Conservation (phyloP, 2,797 vertebrate species). For the Pseudocheirus occidentalis region DNA sequence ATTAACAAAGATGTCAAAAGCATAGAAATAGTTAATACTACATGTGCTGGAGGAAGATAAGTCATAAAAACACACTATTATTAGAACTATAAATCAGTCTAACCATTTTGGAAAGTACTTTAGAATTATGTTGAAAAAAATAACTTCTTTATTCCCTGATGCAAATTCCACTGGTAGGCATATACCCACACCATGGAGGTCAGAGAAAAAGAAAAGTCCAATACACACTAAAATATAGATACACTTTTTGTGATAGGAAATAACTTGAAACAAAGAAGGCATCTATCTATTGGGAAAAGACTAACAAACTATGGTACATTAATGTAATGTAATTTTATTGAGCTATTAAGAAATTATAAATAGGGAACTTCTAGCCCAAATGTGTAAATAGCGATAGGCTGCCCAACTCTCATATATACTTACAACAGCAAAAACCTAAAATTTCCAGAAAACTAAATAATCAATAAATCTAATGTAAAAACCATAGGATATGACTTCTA, state of each 20-base stretch:
- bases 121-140: background rate
- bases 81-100: background rate
- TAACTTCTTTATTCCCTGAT: background rate
- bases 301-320: background rate
- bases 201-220: background rate
- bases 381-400: background rate
- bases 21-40: background rate
- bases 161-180: background rate
- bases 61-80: background rate
- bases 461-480: background rate
- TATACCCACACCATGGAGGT: background rate
- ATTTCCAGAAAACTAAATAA: background rate
- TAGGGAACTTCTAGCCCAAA: background rate
- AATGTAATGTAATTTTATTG: background rate
- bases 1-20: background rate
- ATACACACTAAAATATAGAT: background rate
- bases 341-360: background rate
- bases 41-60: background rate
- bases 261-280: background rate
- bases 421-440: background rate
- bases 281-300: background rate
- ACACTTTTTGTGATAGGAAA: background rate
- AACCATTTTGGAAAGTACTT: background rate
- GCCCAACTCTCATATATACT: background rate
- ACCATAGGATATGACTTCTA: background rate